Conservation (phyloP, 2,888 invertebrate genomes). For the Watsonalla binaria region DNA sequence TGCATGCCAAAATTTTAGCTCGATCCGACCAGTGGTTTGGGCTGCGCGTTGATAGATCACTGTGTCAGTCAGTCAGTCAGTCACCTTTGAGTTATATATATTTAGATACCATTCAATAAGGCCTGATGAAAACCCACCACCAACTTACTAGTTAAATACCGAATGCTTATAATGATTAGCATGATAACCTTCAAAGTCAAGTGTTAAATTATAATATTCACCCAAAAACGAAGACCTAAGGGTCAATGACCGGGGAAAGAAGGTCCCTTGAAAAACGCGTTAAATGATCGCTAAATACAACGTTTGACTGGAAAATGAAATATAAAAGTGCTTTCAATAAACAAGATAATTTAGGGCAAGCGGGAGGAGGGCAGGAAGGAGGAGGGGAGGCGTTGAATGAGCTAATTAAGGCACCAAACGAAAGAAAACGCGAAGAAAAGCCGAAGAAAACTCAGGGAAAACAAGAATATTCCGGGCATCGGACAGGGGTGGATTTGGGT, state of each 20-base stretch:
- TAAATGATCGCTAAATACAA: conserved; percentile 60
- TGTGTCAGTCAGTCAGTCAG: too few relatives aligned
- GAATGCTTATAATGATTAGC: too few relatives aligned
- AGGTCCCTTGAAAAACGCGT: conserved; percentile 22
- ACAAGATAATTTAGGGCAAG: conserved; percentile 65
- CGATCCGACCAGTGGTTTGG: too few relatives aligned
- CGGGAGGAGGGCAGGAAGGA: conserved; percentile 19
- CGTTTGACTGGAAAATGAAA: conserved; percentile 60
- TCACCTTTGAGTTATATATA: too few relatives aligned
- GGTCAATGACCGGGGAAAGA: conserved; percentile 25
- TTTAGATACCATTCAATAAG: too few relatives aligned
- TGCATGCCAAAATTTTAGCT: too few relatives aligned
- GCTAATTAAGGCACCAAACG: conserved; percentile 74
- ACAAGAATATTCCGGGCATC: conserved; percentile 69
- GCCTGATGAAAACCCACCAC: too few relatives aligned
- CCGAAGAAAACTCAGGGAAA: conserved; percentile 71
- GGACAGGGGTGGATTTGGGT: conserved; percentile 35
- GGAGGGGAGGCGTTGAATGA: conserved; percentile 61
- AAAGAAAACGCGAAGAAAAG: conserved; percentile 77
- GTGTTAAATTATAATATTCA: background rate
- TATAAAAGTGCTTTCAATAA: conserved; percentile 75
- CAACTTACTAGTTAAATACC: too few relatives aligned
- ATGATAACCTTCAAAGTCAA: too few relatives aligned
- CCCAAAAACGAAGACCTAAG: conserved; percentile 16
- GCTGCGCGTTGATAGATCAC: too few relatives aligned